Conservation (phyloP, 1,140 invertebrate species). For the Steinernema feltiae region DNA sequence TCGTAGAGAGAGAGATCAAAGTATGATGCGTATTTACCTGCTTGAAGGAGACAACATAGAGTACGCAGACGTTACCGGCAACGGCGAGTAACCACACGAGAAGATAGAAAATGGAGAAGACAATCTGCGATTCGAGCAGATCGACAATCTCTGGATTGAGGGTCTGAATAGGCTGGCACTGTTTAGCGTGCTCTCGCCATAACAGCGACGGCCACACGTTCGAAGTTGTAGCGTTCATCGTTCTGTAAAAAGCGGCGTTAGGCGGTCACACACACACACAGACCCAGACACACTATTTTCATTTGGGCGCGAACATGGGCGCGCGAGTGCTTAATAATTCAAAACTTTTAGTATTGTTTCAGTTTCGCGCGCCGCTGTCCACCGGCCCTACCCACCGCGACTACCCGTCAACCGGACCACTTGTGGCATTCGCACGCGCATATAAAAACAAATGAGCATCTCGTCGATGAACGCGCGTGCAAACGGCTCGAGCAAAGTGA, state of each 20-base stretch:
- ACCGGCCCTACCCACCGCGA: no score
- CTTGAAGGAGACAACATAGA: constrained; percentile 55
- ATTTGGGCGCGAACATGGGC: no score
- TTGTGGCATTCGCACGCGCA: no score
- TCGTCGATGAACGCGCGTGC: no score
- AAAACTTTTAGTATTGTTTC: no score
- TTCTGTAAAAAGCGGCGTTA: not conserved
- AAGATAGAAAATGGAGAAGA: constrained; percentile 52
- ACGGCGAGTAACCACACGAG: constrained; percentile 52
- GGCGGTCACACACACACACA: no score
- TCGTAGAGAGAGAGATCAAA: not conserved
- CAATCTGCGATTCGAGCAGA: constrained; percentile 38
- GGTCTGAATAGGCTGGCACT: not conserved
- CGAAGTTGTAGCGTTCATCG: not conserved
- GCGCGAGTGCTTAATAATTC: no score
- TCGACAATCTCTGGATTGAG: constrained; percentile 46
- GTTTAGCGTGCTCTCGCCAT: not conserved
- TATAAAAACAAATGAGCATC: no score
- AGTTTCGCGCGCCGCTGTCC: no score
- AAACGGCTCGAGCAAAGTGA: no score
- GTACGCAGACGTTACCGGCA: constrained; percentile 49
- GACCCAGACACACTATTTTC: no score
- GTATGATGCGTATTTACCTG: constrained; percentile 45
- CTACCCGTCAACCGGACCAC: no score
- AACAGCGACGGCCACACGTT: not conserved